Evolutionary conservation across 92 coral and sea anemone species (phyloP).

Genomic region (Zoanthus sociatus): DNA sequence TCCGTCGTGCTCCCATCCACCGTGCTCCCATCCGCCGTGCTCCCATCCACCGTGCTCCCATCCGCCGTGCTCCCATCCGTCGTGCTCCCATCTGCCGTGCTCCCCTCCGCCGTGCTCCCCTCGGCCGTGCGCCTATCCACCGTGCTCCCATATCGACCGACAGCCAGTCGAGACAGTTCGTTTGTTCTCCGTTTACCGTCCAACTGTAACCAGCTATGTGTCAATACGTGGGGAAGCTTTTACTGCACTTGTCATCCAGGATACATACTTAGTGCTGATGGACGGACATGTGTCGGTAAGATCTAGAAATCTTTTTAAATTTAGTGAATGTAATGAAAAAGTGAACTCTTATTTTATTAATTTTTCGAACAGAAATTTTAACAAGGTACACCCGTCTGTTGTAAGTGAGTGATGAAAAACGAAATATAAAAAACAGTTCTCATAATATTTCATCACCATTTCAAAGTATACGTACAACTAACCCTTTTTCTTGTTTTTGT

Average conservation of each 20-base stretch:
- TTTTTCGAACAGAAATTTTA: too few species aligned
- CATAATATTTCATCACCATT: too few species aligned
- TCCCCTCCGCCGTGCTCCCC: neutral
- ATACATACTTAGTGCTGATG: constrained; percentile 20
- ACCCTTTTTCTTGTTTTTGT: too few species aligned
- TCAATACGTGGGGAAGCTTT: constrained; percentile 22
- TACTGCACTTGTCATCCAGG: constrained; percentile 22
- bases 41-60: neutral
- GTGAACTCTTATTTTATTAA: too few species aligned
- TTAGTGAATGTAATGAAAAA: too few species aligned
- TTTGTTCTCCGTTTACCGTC: constrained; percentile 21
- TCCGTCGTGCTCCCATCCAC: neutral
- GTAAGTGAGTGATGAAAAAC: too few species aligned
- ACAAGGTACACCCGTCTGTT: too few species aligned
- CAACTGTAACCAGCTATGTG: constrained; percentile 12
- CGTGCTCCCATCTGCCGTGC: neutral
- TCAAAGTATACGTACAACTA: too few species aligned
- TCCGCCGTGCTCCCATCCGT: neutral
- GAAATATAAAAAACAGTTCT: too few species aligned
- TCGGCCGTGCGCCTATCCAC: neutral
- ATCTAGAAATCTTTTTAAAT: too few species aligned
- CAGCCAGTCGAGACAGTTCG: neutral
- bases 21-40: neutral
- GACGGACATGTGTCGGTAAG: constrained; percentile 23
- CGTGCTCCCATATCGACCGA: neutral